phyloP scores from a whole-genome alignment of 2,113 vertebrate genomes.

The Isurus oxyrinchus region DNA sequence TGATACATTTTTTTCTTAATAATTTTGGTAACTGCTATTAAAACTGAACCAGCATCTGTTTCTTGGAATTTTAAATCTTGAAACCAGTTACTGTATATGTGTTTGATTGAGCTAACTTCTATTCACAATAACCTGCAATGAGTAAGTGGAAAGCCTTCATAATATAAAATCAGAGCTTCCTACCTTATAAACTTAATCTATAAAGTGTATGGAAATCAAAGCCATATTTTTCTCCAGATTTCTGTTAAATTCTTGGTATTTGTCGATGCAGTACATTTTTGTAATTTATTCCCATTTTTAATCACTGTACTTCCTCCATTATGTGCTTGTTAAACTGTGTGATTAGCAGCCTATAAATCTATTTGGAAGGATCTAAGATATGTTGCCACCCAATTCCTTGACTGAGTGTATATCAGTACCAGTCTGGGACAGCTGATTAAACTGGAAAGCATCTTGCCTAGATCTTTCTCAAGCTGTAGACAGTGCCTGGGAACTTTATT shows the following conservation, averaged over 20 bases:
- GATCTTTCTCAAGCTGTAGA: slow-evolving; percentile 21
- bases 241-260: slow-evolving; percentile 28
- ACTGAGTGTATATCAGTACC: background rate
- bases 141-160: background rate
- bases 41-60: slow-evolving; percentile 32
- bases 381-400: background rate
- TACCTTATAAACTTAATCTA: slow-evolving; percentile 4
- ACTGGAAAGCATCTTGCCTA: background rate
- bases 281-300: slow-evolving; percentile 25
- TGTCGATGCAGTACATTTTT: slow-evolving; percentile 14
- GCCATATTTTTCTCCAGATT: slow-evolving; percentile 35
- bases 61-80: slow-evolving; percentile 34
- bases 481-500: background rate
- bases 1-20: background rate
- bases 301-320: slow-evolving; percentile 1
- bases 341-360: background rate
- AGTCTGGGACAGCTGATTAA: background rate
- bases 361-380: background rate
- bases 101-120: background rate
- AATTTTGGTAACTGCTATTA: slow-evolving; percentile 28
- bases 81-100: slow-evolving; percentile 25
- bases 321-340: slow-evolving; percentile 6
- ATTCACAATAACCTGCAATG: slow-evolving; percentile 1
- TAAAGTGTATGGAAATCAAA: slow-evolving; percentile 30
- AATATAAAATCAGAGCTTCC: background rate